phyloP scores from a whole-genome alignment of 1,140 invertebrate genomes.

The Drosophila varians region DNA sequence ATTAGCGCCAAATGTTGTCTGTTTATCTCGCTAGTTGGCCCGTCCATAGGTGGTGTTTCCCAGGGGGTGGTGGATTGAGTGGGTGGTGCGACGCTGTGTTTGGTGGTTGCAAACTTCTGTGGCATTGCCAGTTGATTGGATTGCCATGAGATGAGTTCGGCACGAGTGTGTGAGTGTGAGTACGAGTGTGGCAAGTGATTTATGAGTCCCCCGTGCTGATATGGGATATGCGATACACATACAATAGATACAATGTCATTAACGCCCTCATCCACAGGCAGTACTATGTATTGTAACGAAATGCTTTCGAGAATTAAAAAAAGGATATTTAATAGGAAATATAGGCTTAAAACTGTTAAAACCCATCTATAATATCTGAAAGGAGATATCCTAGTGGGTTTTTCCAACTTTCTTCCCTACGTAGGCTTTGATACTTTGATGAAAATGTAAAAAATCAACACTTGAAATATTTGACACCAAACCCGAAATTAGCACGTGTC shows the following conservation, averaged over 20 bases:
- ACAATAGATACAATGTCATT: conserved; percentile 76
- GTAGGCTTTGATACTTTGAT: too few species aligned
- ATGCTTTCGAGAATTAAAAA: too few species aligned
- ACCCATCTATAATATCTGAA: too few species aligned
- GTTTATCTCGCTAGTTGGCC: conserved; percentile 75
- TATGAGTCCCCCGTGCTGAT: conserved; percentile 73
- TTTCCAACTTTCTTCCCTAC: too few species aligned
- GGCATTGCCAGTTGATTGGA: conserved; percentile 79
- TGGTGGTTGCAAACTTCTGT: conserved; percentile 74
- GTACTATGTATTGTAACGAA: too few species aligned
- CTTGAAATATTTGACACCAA: background rate
- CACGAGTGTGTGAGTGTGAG: conserved; percentile 12
- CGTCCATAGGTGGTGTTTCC: conserved; percentile 44
- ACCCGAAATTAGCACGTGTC: background rate
- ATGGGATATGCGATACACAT: conserved; percentile 54
- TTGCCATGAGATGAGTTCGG: conserved; percentile 76
- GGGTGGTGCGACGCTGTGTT: conserved; percentile 18
- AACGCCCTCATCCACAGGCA: conserved; percentile 10
- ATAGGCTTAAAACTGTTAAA: too few species aligned
- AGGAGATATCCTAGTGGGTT: too few species aligned
- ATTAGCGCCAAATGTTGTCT: conserved; percentile 77
- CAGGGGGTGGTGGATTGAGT: background rate
- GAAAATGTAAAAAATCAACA: too few species aligned
- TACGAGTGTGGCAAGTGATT: conserved; percentile 62
- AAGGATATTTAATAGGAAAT: too few species aligned